Evolutionary conservation across 2,797 vertebrate genomes (phyloP).

Genomic region (Gallinago stenura): DNA sequence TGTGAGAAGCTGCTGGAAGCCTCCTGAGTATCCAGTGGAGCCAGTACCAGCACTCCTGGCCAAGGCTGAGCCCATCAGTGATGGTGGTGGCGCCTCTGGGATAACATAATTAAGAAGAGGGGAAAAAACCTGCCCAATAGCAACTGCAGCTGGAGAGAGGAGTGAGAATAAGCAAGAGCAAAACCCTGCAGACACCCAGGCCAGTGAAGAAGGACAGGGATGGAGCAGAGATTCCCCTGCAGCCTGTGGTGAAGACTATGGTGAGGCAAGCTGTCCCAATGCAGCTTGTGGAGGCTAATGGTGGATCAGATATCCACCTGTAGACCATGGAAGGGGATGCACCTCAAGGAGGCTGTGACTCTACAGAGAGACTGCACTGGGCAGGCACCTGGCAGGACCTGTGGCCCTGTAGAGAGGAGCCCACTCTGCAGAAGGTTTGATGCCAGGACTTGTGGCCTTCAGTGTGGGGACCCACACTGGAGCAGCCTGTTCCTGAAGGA

Average conservation of each 20-base stretch:
- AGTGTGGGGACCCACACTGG: no score
- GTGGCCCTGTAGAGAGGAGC: no score
- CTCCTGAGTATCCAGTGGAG: not conserved
- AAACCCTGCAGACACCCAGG: not conserved
- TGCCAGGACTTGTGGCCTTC: no score
- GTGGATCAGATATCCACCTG: not conserved
- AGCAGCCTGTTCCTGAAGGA: no score
- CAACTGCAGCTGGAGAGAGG: not conserved
- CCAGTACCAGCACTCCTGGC: not conserved
- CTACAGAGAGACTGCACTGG: no score
- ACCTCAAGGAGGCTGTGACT: no score
- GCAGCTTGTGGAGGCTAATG: not conserved
- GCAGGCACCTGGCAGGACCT: no score
- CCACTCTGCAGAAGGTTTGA: no score
- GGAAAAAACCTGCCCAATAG: not conserved
- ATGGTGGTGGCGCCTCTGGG: not conserved
- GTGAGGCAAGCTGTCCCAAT: not conserved
- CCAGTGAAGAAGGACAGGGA: not conserved
- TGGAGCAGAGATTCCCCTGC: not conserved
- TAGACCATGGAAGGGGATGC: no score
- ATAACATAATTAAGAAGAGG: not conserved
- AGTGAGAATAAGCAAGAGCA: not conserved
- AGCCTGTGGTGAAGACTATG: not conserved
- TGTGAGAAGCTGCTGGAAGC: not conserved
- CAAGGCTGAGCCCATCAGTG: not conserved